A percentile compares a stretch with the other conserved stretches of the same genome.
Conservation (phyloP, 2,888 invertebrate species). For the Plemyria rubiginata region DNA sequence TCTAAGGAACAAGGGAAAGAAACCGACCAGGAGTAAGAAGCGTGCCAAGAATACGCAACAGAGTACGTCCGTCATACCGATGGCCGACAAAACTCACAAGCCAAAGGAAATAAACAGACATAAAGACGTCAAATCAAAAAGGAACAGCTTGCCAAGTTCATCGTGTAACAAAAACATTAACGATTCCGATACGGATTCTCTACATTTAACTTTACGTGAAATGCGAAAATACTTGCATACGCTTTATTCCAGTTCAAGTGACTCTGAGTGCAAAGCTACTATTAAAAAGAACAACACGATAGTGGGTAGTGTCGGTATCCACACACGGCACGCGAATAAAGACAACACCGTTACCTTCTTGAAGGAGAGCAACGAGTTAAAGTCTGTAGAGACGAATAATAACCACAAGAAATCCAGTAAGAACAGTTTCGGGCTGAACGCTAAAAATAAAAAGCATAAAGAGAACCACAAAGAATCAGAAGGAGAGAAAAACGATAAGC, state of each 20-base stretch:
- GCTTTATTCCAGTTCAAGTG: slow-evolving; percentile 91
- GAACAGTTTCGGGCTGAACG: slow-evolving; percentile 85
- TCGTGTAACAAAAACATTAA: slow-evolving; percentile 82
- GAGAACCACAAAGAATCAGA: slow-evolving; percentile 68
- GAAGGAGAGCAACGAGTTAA: slow-evolving; percentile 68
- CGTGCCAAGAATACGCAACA: slow-evolving; percentile 69
- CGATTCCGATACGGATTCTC: slow-evolving; percentile 87
- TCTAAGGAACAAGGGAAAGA: slow-evolving; percentile 70
- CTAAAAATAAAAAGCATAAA: slow-evolving; percentile 86
- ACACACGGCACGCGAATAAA: slow-evolving; percentile 64
- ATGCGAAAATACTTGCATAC: slow-evolving; percentile 93
- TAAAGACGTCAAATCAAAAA: slow-evolving; percentile 82
- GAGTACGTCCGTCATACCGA: slow-evolving; percentile 49
- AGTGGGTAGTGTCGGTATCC: slow-evolving; percentile 74
- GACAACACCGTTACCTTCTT: slow-evolving; percentile 62
- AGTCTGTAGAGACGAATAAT: slow-evolving; percentile 72
- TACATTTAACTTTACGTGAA: slow-evolving; percentile 94
- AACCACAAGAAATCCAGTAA: slow-evolving; percentile 79
- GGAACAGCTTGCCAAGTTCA: slow-evolving; percentile 89
- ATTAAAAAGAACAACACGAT: slow-evolving; percentile 77
- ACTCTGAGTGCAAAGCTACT: slow-evolving; percentile 84
- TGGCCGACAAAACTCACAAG: slow-evolving; percentile 56
- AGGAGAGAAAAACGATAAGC: slow-evolving; percentile 76
- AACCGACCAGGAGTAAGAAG: slow-evolving; percentile 68
- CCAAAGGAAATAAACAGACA: slow-evolving; percentile 61